Conservation (phyloP, 2,888 invertebrate species). For the Mimas tiliae region DNA sequence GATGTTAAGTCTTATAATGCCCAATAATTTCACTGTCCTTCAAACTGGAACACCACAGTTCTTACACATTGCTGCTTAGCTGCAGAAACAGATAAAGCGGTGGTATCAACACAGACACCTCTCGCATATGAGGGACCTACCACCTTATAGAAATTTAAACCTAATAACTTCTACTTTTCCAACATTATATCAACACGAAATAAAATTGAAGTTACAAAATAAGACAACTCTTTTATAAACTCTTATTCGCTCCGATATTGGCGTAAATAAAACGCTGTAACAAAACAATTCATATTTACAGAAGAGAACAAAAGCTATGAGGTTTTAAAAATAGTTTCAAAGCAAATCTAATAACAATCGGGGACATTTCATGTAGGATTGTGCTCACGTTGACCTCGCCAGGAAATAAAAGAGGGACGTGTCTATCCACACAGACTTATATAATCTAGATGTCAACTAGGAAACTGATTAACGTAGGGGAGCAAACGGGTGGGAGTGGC, state of each 20-base stretch:
- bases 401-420: constrained; percentile 56
- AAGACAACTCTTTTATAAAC: constrained; percentile 4
- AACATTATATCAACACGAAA: background rate
- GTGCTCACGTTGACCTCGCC: constrained; percentile 57
- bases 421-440: constrained; percentile 58
- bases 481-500: constrained; percentile 50
- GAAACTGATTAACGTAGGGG: constrained; percentile 75
- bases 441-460: constrained; percentile 66
- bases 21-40: too few species aligned
- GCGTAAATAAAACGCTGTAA: constrained; percentile 12
- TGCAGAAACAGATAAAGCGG: too few species aligned
- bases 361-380: constrained; percentile 53
- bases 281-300: constrained; percentile 41
- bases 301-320: constrained; percentile 31
- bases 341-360: constrained; percentile 60
- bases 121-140: too few species aligned
- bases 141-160: too few species aligned
- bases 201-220: background rate
- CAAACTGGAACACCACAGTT: too few species aligned
- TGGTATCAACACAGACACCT: too few species aligned
- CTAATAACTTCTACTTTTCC: too few species aligned
- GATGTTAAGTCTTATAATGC: too few species aligned
- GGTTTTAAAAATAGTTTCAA: constrained; percentile 48
- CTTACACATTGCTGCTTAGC: too few species aligned
- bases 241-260: background rate